A percentile compares a stretch with the other conserved stretches of the same genome.
Evolutionary conservation across 2,113 vertebrate genomes (phyloP).

Genomic region (Cervus canadensis): DNA sequence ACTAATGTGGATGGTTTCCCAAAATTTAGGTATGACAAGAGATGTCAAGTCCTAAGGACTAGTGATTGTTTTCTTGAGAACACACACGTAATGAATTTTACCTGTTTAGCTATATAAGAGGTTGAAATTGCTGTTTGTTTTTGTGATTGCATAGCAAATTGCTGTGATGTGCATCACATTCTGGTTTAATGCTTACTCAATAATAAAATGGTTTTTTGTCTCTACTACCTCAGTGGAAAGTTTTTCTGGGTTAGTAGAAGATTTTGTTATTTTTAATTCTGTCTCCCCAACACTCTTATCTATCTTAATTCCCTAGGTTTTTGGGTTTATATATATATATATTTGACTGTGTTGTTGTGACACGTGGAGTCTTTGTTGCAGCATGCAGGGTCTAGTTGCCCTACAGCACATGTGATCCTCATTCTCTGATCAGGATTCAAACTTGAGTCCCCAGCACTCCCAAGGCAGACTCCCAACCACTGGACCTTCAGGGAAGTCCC

Average conservation of each 20-base stretch:
- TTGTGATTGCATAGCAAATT: not conserved
- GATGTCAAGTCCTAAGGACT: not conserved
- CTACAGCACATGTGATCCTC: not conserved
- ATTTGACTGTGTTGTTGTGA: not conserved
- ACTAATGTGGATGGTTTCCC: not conserved
- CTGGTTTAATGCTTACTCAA: not conserved
- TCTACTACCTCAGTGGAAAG: not conserved
- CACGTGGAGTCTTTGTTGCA: fast-evolving
- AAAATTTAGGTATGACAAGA: not conserved
- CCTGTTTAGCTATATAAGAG: not conserved
- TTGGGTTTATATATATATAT: not conserved
- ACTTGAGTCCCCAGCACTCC: not conserved
- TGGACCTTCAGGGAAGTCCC: not conserved
- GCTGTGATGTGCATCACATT: not conserved
- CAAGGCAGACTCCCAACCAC: not conserved
- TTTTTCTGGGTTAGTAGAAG: not conserved
- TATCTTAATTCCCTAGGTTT: not conserved
- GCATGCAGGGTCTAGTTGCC: not conserved
- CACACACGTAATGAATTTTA: not conserved
- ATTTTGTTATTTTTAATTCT: not conserved
- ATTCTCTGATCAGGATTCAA: not conserved
- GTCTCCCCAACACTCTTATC: not conserved
- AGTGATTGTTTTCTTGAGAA: not conserved
- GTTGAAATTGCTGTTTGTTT: not conserved
- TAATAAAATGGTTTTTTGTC: not conserved